A percentile compares a stretch with the other conserved stretches of the same genome.
Evolutionary conservation across 2,888 invertebrate species (phyloP).

Genomic region (Callinectes sapidus): DNA sequence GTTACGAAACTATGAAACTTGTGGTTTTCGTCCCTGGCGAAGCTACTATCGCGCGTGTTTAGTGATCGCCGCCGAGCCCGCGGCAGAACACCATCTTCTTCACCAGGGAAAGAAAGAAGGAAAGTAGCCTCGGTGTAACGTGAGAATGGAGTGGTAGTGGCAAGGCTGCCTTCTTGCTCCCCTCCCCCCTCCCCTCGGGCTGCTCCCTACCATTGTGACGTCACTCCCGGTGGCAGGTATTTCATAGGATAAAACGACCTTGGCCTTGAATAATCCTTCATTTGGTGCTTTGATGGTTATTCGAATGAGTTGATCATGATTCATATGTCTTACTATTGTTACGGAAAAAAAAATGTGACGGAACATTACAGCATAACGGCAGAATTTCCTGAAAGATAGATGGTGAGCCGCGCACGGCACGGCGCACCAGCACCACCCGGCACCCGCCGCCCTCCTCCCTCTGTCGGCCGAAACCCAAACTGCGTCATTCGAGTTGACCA

Average conservation of each 20-base stretch:
- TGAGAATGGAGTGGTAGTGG: background rate
- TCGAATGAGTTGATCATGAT: background rate
- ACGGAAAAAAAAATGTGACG: background rate
- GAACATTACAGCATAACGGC: background rate
- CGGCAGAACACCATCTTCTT: background rate
- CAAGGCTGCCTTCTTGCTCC: background rate
- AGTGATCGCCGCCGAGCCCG: background rate
- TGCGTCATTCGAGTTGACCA: constrained; percentile 66
- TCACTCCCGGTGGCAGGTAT: constrained; percentile 38
- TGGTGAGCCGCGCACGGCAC: constrained; percentile 43
- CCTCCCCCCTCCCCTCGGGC: constrained; percentile 4
- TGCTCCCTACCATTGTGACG: constrained; percentile 47
- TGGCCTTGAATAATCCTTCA: background rate
- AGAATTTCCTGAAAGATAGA: constrained; percentile 30
- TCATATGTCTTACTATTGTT: background rate
- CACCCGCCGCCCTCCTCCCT: constrained; percentile 47
- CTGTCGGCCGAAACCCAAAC: constrained; percentile 56
- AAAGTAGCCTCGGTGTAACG: background rate
- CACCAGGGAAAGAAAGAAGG: background rate
- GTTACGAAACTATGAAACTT: background rate
- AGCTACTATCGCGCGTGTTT: background rate
- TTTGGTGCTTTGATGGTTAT: background rate
- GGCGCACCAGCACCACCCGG: constrained; percentile 48
- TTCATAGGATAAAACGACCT: constrained; percentile 1
- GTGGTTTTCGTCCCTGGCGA: background rate